These are phyloP conservation scores for Neoitamus cyanurus DNA, from an alignment of 2,888 invertebrate genomes.

Conservation along the genomic window DNA sequence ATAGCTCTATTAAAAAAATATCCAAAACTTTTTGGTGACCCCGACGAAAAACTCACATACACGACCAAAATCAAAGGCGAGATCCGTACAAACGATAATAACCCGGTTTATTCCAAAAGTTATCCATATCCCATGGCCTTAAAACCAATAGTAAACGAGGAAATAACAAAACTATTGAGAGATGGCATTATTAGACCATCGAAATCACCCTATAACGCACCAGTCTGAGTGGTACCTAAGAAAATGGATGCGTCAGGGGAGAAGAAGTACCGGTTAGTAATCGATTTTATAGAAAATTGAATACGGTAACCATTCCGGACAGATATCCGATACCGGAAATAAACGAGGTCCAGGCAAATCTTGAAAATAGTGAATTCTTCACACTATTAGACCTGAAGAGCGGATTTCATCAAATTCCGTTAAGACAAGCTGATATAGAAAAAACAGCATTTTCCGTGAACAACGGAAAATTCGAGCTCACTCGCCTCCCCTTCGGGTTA, in stretches of 20 bases:
- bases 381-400: constrained; percentile 47
- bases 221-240: constrained; percentile 42
- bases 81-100: constrained; percentile 23
- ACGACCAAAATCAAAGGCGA: not conserved
- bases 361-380: constrained; percentile 22
- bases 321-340: constrained; percentile 42
- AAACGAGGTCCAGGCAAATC: constrained; percentile 36
- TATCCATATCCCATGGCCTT: constrained; percentile 38
- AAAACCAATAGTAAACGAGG: constrained; percentile 9
- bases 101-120: constrained; percentile 18
- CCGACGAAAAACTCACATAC: not conserved
- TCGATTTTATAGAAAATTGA: constrained; percentile 40
- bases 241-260: constrained; percentile 44
- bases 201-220: constrained; percentile 53
- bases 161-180: constrained; percentile 36
- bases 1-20: not conserved
- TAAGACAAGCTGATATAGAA: constrained; percentile 33
- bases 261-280: constrained; percentile 46
- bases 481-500: constrained; percentile 39
- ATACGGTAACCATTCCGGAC: not conserved
- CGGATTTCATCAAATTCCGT: constrained; percentile 49
- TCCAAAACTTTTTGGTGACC: constrained; percentile 15
- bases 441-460: constrained; percentile 38
- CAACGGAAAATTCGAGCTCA: constrained; percentile 44
- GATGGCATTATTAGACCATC: constrained; percentile 46